Evolutionary conservation across 2,113 vertebrate genomes (phyloP).

Genomic region (Heterotilapia buettikoferi): DNA sequence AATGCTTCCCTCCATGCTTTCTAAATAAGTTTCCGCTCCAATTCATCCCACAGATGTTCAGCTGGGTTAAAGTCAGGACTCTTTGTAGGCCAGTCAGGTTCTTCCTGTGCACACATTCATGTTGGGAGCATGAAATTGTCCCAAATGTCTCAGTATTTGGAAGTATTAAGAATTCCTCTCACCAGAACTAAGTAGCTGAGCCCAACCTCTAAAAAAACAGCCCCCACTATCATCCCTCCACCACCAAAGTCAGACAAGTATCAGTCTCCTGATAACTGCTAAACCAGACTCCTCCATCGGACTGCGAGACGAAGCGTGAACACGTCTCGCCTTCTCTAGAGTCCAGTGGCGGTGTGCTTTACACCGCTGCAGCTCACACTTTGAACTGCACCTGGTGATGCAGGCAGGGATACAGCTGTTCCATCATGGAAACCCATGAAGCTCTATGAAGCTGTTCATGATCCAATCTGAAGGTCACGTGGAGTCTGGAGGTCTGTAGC

Average conservation of each 20-base stretch:
- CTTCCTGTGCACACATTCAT: background rate
- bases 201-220: background rate
- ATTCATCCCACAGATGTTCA: background rate
- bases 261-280: fast-evolving
- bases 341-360: too few relatives aligned
- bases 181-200: background rate
- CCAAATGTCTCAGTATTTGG: background rate
- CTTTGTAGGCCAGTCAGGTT: background rate
- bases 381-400: too few relatives aligned
- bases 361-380: too few relatives aligned
- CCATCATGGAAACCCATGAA: too few relatives aligned
- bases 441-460: too few relatives aligned
- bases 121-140: background rate
- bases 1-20: background rate
- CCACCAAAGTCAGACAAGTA: background rate
- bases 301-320: background rate
- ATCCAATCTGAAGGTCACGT: too few relatives aligned
- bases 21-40: fast-evolving
- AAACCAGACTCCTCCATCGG: background rate
- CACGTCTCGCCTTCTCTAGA: too few relatives aligned
- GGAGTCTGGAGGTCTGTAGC: too few relatives aligned
- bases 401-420: too few relatives aligned
- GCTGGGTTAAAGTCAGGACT: background rate
- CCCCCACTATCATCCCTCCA: background rate
- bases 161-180: background rate